These are phyloP conservation scores for Rhea pennata DNA, from an alignment of 2,113 vertebrate genomes.

Conservation along the genomic window DNA sequence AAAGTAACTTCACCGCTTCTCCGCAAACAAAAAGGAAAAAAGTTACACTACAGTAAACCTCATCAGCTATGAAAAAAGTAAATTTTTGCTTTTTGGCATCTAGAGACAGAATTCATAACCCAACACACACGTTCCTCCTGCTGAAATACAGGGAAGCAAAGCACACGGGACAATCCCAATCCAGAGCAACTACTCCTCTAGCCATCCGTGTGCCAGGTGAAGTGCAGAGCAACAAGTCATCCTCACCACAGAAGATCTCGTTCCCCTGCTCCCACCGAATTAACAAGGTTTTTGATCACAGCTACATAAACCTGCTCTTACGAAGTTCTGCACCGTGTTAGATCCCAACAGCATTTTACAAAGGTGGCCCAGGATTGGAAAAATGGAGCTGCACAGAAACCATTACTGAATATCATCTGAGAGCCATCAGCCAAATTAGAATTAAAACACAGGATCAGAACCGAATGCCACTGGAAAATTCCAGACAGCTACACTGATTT, in stretches of 20 bases:
- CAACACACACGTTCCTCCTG: background rate
- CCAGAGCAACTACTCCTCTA: background rate
- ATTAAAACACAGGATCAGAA: conserved; percentile 25
- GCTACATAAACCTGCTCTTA: background rate
- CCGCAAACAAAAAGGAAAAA: background rate
- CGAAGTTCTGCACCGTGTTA: background rate
- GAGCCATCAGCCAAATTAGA: conserved; percentile 1
- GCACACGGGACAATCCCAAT: background rate
- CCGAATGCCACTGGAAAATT: background rate
- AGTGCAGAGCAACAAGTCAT: background rate
- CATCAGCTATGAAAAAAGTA: background rate
- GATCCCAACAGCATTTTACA: background rate
- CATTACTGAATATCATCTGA: background rate
- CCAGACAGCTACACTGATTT: background rate
- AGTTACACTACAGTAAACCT: background rate
- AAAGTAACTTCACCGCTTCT: background rate
- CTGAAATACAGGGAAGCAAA: background rate
- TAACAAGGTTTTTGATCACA: background rate
- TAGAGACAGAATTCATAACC: background rate
- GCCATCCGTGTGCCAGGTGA: background rate
- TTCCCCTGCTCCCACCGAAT: background rate
- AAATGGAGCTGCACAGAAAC: background rate
- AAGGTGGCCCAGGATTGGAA: background rate
- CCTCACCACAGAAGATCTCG: background rate
- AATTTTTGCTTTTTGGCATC: no score